Percentiles rank a stretch among this genome's conserved stretches.
phyloP scores from a whole-genome alignment of 2,797 vertebrate species.

The Nothura maculosa region DNA sequence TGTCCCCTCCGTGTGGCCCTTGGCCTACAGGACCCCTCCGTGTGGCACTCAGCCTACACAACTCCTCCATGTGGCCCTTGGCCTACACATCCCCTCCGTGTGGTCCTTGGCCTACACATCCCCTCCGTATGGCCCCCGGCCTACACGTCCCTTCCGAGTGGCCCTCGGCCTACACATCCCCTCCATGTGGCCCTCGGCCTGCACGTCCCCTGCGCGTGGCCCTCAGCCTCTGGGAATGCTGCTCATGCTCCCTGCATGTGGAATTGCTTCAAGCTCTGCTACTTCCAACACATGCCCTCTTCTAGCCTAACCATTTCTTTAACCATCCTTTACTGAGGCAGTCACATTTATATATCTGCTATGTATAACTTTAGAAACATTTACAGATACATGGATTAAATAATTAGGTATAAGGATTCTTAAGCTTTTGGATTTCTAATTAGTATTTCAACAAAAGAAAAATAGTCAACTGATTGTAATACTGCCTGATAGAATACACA shows the following conservation, averaged over 20 bases:
- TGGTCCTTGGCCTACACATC: too few species aligned
- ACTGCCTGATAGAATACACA: conserved; percentile 1
- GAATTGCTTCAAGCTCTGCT: background rate
- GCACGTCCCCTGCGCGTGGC: too few species aligned
- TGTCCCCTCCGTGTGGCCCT: too few species aligned
- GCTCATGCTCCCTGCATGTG: too few species aligned
- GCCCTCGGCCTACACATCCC: background rate
- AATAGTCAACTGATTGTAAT: conserved; percentile 18
- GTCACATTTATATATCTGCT: background rate
- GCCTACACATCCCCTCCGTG: too few species aligned
- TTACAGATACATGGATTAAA: conserved; percentile 22
- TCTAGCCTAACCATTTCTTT: background rate
- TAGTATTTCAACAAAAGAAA: conserved; percentile 35
- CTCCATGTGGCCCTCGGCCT: too few species aligned
- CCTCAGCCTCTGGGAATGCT: background rate
- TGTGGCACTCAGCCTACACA: too few species aligned
- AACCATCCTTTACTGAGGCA: background rate
- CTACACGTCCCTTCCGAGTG: too few species aligned
- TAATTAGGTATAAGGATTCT: conserved; percentile 44
- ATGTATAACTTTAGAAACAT: background rate
- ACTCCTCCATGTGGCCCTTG: too few species aligned
- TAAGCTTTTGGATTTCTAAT: conserved; percentile 56
- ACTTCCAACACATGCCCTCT: background rate
- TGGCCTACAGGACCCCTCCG: too few species aligned
- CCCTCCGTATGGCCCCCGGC: too few species aligned